phyloP scores from a whole-genome alignment of 2,797 vertebrate species.

The Mus minutoides region DNA sequence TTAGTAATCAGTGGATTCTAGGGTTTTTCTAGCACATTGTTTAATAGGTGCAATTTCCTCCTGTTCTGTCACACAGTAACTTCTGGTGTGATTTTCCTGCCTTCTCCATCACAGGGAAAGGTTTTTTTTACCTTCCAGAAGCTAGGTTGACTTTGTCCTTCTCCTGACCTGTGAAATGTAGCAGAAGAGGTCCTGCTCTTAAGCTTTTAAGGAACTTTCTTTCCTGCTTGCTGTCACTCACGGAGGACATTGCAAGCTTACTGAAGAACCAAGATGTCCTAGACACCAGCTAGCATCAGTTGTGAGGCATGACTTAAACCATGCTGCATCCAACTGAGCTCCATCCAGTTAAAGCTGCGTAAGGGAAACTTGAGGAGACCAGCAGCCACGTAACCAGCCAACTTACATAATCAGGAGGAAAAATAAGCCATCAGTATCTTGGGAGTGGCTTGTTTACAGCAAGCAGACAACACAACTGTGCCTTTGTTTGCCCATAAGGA shows the following conservation, averaged over 20 bases:
- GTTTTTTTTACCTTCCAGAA: neutral
- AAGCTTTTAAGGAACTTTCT: neutral
- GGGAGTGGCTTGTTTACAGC: neutral
- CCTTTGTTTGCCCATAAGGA: neutral
- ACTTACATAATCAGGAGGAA: neutral
- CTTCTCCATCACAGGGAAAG: neutral
- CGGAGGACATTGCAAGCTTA: neutral
- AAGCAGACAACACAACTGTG: neutral
- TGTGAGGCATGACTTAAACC: neutral
- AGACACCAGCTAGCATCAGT: neutral
- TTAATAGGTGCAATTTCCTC: neutral
- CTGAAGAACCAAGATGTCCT: neutral
- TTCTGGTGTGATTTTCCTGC: slow-evolving; percentile 1
- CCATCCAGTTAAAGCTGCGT: neutral
- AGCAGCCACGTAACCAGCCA: neutral
- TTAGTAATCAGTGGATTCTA: neutral
- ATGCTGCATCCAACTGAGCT: neutral
- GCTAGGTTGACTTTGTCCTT: neutral
- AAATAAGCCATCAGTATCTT: neutral
- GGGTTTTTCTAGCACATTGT: neutral
- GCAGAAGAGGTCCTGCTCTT: neutral
- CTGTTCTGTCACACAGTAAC: neutral
- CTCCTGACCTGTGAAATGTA: neutral
- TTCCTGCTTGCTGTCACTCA: neutral
- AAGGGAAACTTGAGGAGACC: neutral